Evolutionary conservation across 2,888 invertebrate species (phyloP), one percentile per base, ranked within the genome.

Genomic region (Sepiola atlantica): DNA sequence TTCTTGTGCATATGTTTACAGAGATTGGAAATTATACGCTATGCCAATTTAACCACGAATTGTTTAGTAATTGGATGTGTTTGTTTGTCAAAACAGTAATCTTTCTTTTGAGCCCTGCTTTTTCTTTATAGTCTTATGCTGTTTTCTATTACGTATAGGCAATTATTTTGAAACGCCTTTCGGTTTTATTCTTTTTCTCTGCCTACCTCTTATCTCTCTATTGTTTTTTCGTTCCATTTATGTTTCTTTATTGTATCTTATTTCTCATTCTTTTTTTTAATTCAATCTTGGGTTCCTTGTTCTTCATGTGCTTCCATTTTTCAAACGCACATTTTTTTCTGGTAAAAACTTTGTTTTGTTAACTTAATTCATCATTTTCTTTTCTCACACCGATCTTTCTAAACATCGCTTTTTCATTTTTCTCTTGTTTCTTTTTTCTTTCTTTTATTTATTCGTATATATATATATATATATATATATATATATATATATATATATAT

Each of bases 21-120:
- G 55, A 55, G 35, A 54, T 55, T 92, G 92, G 92, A 92, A 35
- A 92, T 92, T n/a, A 45, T 92, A 92, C 45, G 45, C 35, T 92
- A 45, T 55, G 28, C 35, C n/a, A 35, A n/a, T 92, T 54, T 45
- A 16, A n/a, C 35, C 55, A 92, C 28, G 21, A 92, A 54, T 92
- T 92, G 92, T 16, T 14, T 20, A 1, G n/a, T n/a, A n/a, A 32
- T 77, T 77, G n/a, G 6, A 61, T 21, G 28, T 28, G 61, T 61
- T 61, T 61, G 21, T 61, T 12, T 21, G 28, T 28, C 61, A 10
- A 24, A 28, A 28, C 28, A 2, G 24, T 61, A 61, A 61, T 61
- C 61, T 61, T 16, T 61, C 28, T 77, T n/a, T n/a, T 77, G n/a
- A 32, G 16, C 3, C 0, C 32, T n/a, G n/a, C n/a, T 77, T 2